phyloP scores from a whole-genome alignment of 2,113 vertebrate genomes.

The Formicarius rufipectus region DNA sequence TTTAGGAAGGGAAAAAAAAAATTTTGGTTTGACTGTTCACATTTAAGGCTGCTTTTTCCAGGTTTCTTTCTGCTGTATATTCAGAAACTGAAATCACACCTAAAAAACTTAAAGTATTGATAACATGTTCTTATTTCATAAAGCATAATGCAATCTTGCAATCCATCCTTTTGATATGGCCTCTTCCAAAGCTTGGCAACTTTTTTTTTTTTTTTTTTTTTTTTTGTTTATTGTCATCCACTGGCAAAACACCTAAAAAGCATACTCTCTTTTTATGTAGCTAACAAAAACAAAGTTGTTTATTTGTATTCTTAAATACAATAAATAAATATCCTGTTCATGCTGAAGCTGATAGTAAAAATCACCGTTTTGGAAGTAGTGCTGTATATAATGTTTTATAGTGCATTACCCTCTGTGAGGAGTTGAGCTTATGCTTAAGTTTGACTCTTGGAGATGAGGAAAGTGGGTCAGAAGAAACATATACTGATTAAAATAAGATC shows the following conservation, averaged over 20 bases:
- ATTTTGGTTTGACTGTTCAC: background rate
- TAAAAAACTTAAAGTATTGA: background rate
- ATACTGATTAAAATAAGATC: background rate
- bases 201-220: slow-evolving; percentile 7
- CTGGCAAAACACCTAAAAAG: background rate
- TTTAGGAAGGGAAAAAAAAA: background rate
- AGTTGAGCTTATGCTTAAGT: background rate
- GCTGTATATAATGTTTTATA: background rate
- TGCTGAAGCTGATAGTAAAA: background rate
- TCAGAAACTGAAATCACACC: background rate
- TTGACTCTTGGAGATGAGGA: background rate
- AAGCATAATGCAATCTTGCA: background rate
- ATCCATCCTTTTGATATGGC: background rate
- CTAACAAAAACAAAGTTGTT: background rate
- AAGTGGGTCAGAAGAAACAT: background rate
- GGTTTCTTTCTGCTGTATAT: background rate
- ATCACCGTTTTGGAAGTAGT: background rate
- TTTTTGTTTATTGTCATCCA: background rate
- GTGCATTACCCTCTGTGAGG: background rate
- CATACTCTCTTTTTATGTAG: background rate
- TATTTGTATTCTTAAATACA: background rate
- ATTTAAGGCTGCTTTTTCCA: background rate
- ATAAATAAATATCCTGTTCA: background rate
- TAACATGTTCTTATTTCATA: background rate
- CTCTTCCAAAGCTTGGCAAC: background rate